Evolutionary conservation across 2,888 invertebrate genomes (phyloP), one percentile per base, ranked within the genome.

Genomic region (Ophion ellenae): DNA sequence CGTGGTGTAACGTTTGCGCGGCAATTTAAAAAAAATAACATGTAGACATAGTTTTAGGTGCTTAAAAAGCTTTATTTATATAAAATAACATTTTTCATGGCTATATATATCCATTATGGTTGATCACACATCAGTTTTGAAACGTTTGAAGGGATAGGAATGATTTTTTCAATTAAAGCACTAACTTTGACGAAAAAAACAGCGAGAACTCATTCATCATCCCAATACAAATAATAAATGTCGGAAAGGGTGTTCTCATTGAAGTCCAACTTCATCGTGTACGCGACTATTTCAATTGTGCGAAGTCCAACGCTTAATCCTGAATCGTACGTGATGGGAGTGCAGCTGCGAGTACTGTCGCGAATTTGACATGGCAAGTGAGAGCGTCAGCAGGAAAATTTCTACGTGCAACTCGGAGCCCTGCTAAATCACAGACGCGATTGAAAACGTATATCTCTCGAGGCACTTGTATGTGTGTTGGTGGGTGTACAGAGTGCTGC

Each of bases 321-420:
- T 24, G 40, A 83, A 77, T 81, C 67, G 79, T 64, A 84, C 80
- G 75, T 75, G 70, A 84, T 67, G 69, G 57, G 66, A 79, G 28
- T 70, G 70, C 79, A 83, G 79, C 83, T 83, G 80, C 66, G 80
- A 57, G 80, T 53, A 53, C 53, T 59, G 64, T 45, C 45, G 70
- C 32, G 66, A 66, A 77, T 80, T 75, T 84, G 59, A 32, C 67
- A 73, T 61, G 61, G 36, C 66, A 67, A 53, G 53, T 40, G 57
- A 80, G 64, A 40, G 47, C 78, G 78, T 84, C 80, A 81, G 63
- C 81, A 80, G 45, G 70, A 59, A 57, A 57, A 69, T 71, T 73
- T 32, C 61, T 63, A 81, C 53, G 61, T 70, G 45, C 59, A 61
- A 69, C n/a, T 24, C 32, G 40, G 70, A 59, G 70, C 20, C 28